These are phyloP conservation scores for Macrophya annulata DNA, from an alignment of 2,888 invertebrate species.

Conservation along the genomic window DNA sequence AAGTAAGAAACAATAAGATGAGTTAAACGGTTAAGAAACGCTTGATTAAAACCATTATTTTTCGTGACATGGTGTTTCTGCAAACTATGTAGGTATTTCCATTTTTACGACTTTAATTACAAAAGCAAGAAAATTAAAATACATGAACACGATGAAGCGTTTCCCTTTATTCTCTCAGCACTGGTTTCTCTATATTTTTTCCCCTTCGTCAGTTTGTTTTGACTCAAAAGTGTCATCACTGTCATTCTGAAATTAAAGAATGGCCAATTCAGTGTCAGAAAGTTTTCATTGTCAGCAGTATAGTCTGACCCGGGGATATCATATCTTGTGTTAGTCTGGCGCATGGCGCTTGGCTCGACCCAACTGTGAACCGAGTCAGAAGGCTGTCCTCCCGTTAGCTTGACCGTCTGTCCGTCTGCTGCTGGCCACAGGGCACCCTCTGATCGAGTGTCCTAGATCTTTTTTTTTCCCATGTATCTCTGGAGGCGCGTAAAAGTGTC, in stretches of 20 bases:
- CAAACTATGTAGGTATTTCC: background rate
- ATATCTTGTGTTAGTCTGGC: slow-evolving; percentile 29
- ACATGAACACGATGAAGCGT: background rate
- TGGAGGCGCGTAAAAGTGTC: slow-evolving; percentile 5
- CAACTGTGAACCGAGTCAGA: slow-evolving; percentile 58
- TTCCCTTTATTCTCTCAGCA: background rate
- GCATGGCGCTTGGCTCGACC: slow-evolving; percentile 44
- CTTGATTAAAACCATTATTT: background rate
- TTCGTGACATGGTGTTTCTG: background rate
- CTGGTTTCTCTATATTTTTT: background rate
- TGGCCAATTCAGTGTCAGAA: slow-evolving; percentile 5
- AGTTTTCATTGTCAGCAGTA: background rate
- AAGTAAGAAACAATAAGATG: background rate
- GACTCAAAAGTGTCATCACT: slow-evolving; percentile 29
- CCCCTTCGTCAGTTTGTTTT: slow-evolving; percentile 26
- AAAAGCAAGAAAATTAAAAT: background rate
- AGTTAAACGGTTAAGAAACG: background rate
- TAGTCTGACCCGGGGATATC: background rate
- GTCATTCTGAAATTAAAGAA: slow-evolving; percentile 10
- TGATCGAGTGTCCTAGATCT: slow-evolving; percentile 56
- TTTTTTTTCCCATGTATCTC: slow-evolving; percentile 40
- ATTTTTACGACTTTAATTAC: background rate
- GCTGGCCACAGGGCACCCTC: slow-evolving; percentile 60
- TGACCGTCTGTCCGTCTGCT: slow-evolving; percentile 63
- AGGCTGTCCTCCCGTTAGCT: slow-evolving; percentile 68